Percentiles rank a stretch among this genome's conserved stretches.
phyloP scores from a whole-genome alignment of 2,888 invertebrate genomes.

The Pristionchus maxplancki region DNA sequence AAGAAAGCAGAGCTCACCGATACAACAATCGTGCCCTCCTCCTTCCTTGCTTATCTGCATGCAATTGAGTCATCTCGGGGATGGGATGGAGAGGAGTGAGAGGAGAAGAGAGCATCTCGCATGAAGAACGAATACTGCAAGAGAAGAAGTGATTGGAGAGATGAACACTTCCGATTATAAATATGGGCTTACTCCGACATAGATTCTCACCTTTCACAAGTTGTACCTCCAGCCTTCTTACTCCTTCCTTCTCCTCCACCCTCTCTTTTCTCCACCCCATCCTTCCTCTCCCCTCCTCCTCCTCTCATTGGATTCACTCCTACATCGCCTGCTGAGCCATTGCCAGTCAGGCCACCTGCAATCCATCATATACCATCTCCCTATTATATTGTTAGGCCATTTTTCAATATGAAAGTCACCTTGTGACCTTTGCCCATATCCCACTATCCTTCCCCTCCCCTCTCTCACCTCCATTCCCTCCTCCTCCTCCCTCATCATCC shows the following conservation, averaged over 20 bases:
- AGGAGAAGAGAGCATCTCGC: slow-evolving; percentile 27
- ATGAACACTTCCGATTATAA: too few species aligned
- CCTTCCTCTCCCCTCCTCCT: too few species aligned
- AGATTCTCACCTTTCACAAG: background rate
- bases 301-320: too few species aligned
- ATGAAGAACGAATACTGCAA: slow-evolving; percentile 7
- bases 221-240: slow-evolving; percentile 11
- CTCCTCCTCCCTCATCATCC: slow-evolving; percentile 57
- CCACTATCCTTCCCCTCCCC: background rate
- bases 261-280: slow-evolving; percentile 25
- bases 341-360: slow-evolving; percentile 14
- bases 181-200: too few species aligned
- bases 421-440: background rate
- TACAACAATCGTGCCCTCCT: slow-evolving; percentile 55
- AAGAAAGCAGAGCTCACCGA: slow-evolving; percentile 32
- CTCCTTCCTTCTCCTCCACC: slow-evolving; percentile 17
- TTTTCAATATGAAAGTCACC: background rate
- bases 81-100: slow-evolving; percentile 60
- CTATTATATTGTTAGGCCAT: background rate
- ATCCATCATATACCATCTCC: background rate
- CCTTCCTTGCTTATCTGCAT: slow-evolving; percentile 57
- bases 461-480: slow-evolving; percentile 15
- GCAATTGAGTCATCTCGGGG: slow-evolving; percentile 67
- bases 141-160: too few species aligned
- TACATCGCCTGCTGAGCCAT: background rate